Evolutionary conservation across 2,113 vertebrate species (phyloP).

Genomic region (Cyanoramphus novaezelandiae): DNA sequence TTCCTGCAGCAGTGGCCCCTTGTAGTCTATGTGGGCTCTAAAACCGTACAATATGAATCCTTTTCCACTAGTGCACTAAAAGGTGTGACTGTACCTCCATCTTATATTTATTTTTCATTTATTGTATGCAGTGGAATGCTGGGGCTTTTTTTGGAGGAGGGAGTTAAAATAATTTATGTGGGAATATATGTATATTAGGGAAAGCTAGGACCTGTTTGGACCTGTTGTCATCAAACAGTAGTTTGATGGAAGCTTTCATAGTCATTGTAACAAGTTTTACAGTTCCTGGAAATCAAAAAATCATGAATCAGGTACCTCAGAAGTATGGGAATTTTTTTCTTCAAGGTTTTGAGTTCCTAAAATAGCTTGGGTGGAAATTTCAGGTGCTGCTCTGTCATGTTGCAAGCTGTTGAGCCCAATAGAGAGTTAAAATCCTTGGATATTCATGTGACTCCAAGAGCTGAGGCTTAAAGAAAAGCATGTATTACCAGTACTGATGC

Average conservation of each 20-base stretch:
- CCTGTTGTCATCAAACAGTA: not conserved
- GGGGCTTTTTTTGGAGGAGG: fast-evolving
- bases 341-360: not conserved
- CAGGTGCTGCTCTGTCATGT: not conserved
- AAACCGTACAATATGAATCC: not conserved
- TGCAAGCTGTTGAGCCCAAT: not conserved
- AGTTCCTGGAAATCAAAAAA: not conserved
- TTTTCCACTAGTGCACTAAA: not conserved
- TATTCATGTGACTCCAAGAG: not conserved
- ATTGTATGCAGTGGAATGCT: not conserved
- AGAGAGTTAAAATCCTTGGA: not conserved
- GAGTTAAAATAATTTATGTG: not conserved
- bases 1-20: not conserved
- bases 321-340: not conserved
- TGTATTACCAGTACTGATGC: not conserved
- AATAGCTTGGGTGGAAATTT: not conserved
- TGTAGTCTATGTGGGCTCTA: not conserved
- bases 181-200: not conserved
- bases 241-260: not conserved
- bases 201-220: not conserved
- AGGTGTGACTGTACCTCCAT: not conserved
- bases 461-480: not conserved
- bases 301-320: not conserved
- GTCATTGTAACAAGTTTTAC: not conserved
- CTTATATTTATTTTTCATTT: not conserved